A percentile compares a stretch with the other conserved stretches of the same genome.
These are phyloP conservation scores for Drosophila trichaetosa DNA, from an alignment of 2,888 invertebrate genomes.

Conservation along the genomic window DNA sequence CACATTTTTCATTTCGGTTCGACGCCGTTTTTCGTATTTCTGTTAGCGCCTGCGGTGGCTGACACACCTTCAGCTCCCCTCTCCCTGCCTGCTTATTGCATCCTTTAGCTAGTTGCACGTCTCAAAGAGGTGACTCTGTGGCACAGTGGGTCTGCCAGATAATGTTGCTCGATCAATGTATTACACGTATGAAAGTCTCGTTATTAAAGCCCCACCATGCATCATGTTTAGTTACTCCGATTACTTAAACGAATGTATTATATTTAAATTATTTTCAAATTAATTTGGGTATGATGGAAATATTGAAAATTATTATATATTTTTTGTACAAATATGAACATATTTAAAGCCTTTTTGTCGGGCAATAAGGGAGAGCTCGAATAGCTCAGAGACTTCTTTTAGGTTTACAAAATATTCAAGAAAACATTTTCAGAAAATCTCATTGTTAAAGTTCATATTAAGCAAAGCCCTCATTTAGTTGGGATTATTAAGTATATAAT, in stretches of 20 bases:
- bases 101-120: neutral
- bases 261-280: neutral
- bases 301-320: neutral
- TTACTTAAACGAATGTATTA: neutral
- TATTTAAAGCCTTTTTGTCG: neutral
- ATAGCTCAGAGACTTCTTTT: neutral
- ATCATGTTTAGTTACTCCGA: neutral
- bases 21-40: slow-evolving; percentile 31
- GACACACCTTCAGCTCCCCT: neutral
- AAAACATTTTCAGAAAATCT: neutral
- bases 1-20: slow-evolving; percentile 44
- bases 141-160: neutral
- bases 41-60: slow-evolving; percentile 22
- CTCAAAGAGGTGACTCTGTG: neutral
- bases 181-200: neutral
- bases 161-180: neutral
- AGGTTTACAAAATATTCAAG: neutral
- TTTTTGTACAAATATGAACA: neutral
- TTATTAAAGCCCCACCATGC: neutral
- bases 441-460: neutral
- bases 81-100: neutral
- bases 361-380: neutral
- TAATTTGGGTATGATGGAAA: neutral
- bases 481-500: neutral
- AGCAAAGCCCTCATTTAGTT: neutral